Base-by-base conservation (phyloP, 2,797 vertebrate species). In the Hippopotamyrus pictus region DNA sequence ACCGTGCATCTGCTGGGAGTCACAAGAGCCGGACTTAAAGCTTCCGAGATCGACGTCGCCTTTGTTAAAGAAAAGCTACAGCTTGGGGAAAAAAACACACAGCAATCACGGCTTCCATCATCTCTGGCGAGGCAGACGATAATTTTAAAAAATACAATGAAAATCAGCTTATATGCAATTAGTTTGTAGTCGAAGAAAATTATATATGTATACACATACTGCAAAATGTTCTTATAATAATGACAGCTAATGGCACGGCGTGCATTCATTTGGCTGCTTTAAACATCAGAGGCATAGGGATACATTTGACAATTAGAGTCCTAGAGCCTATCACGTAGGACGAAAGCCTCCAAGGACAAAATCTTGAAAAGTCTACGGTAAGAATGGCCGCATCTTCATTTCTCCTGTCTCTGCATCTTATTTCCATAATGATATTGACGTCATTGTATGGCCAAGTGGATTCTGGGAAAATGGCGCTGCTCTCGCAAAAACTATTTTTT, bases 391-490 rank as follows among this genome's bases (percentile, higher is more conserved):
- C 53, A 37, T 22, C 33, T 48, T 51, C 8, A 22, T 87, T 44
- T 14, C n/a, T 87, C 51, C 5, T 29, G 54, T 88, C 41, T 88
- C 57, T 88, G 57, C 25, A 87, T 14, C 85, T 51, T 29, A 59
- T 37, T 59, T 65, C 57, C 84, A 89, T 73, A 3, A 87, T 25
- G 14, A 46, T 53, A 22, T 41, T 29, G 7, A 57, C 48, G 51
- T 85, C 44, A 22, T 79, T 76, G 62, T 25, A n/a, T 79, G 85
- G 65, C 53, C 50, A 46, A 51, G 89, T 82, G 85, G 12, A 62
- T 88, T 89, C n/a, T 87, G 69, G 86, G 65, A 73, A 88, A 37
- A 65, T 87, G 50, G 37, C 22, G 57, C 48, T 76, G 37, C 88
- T 25, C 6, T 89, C 44, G 22, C 69, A 44, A 79, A 79, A 79